Conservation (phyloP, 1,140 invertebrate species). For the Holcopasites calliopsidis region DNA sequence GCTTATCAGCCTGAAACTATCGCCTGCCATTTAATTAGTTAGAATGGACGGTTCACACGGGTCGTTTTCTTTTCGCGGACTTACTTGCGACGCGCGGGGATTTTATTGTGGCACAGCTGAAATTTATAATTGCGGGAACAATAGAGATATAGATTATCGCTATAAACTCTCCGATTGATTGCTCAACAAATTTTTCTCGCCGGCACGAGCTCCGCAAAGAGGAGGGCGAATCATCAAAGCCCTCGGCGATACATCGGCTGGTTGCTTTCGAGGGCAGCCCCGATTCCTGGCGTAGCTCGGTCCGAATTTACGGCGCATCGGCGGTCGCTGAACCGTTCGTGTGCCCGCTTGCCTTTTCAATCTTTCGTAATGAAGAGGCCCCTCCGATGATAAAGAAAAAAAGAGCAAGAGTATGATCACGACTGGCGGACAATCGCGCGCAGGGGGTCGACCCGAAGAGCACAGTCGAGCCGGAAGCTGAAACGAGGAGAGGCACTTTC, state of each 20-base stretch:
- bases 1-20: conserved; percentile 33
- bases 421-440: background rate
- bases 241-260: conserved; percentile 19
- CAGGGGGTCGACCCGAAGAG: background rate
- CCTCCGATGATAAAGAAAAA: conserved; percentile 40
- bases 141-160: background rate
- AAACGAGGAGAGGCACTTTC: conserved; percentile 3
- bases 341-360: conserved; percentile 55
- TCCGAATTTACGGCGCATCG: conserved; percentile 43
- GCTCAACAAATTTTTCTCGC: too few relatives aligned
- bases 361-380: conserved; percentile 55
- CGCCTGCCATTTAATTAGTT: conserved; percentile 40
- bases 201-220: too few relatives aligned
- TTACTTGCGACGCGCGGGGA: too few relatives aligned
- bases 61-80: too few relatives aligned
- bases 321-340: conserved; percentile 45
- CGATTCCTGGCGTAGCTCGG: conserved; percentile 18
- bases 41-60: conserved; percentile 17
- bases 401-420: conserved; percentile 5
- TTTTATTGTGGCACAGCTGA: too few relatives aligned
- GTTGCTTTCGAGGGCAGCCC: conserved; percentile 18
- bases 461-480: background rate
- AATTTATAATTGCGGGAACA: too few relatives aligned
- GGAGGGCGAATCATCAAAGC: conserved; percentile 47
- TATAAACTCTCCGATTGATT: too few relatives aligned